phyloP scores from a whole-genome alignment of 2,797 vertebrate genomes.

The Gallirallus australis region DNA sequence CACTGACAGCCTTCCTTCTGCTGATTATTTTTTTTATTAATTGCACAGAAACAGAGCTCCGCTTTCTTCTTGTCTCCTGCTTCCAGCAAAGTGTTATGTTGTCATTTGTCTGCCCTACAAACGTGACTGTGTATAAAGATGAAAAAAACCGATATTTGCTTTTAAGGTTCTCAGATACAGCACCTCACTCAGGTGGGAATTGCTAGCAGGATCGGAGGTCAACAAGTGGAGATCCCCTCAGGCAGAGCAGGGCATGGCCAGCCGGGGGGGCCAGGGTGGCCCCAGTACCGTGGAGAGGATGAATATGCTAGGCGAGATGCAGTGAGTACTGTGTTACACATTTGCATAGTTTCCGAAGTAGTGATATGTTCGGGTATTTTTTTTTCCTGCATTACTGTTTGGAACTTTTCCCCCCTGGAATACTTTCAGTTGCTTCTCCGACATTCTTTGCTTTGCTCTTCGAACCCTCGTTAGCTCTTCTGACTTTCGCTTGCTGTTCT shows the following conservation, averaged over 20 bases:
- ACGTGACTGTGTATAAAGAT: slow-evolving; percentile 70
- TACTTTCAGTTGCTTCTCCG: slow-evolving; percentile 68
- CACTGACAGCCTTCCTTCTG: slow-evolving; percentile 44
- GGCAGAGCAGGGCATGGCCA: slow-evolving; percentile 89
- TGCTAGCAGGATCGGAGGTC: slow-evolving; percentile 90
- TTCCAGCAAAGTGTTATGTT: slow-evolving; percentile 52
- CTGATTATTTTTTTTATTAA: slow-evolving; percentile 2
- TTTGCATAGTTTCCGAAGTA: slow-evolving; percentile 72
- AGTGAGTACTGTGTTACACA: slow-evolving; percentile 83
- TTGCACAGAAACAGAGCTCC: slow-evolving; percentile 33
- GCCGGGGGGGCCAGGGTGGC: slow-evolving; percentile 88
- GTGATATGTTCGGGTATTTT: slow-evolving; percentile 55
- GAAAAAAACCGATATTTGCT: slow-evolving; percentile 70
- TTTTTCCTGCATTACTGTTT: slow-evolving; percentile 53
- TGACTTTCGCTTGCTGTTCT: slow-evolving; percentile 53
- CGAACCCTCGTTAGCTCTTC: slow-evolving; percentile 12
- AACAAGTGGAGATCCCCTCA: slow-evolving; percentile 84
- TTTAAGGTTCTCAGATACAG: slow-evolving; percentile 93
- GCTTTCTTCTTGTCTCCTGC: slow-evolving; percentile 32
- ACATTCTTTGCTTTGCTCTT: slow-evolving; percentile 57
- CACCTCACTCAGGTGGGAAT: slow-evolving; percentile 96
- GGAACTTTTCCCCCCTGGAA: slow-evolving; percentile 13
- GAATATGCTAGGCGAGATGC: slow-evolving; percentile 89
- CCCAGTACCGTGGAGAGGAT: slow-evolving; percentile 86
- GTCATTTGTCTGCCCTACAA: slow-evolving; percentile 67